Evolutionary conservation across 2,888 invertebrate species (phyloP).

Genomic region (Carcina quercana): DNA sequence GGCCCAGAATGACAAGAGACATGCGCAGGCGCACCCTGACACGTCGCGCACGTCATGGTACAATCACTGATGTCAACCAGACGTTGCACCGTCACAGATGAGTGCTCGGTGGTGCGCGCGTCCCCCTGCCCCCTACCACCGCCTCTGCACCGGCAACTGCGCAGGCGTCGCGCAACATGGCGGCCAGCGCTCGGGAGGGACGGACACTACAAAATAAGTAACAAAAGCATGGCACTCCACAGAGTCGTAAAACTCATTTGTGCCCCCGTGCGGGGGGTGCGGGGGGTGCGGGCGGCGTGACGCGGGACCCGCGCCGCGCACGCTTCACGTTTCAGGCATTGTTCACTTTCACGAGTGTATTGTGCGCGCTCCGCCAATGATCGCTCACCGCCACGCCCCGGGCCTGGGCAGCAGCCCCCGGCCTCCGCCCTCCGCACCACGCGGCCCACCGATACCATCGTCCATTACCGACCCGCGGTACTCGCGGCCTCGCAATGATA

Average conservation of each 20-base stretch:
- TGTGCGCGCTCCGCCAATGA: too few species aligned
- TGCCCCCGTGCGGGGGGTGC: not conserved
- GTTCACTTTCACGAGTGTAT: constrained; percentile 8
- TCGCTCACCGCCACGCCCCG: constrained; percentile 7
- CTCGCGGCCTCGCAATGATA: too few species aligned
- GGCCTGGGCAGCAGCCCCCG: constrained; percentile 1
- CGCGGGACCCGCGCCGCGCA: not conserved
- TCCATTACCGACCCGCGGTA: too few species aligned
- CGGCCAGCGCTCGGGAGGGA: not conserved
- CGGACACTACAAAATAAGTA: too few species aligned
- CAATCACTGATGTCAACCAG: too few species aligned
- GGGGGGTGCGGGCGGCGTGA: not conserved
- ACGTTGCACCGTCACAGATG: too few species aligned
- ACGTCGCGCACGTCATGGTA: too few species aligned
- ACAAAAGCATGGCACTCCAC: too few species aligned
- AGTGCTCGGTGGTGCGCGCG: too few species aligned
- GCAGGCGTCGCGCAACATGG: not conserved
- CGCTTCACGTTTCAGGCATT: constrained; percentile 9
- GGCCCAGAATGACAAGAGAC: too few species aligned
- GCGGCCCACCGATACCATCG: not conserved
- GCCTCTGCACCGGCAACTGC: not conserved
- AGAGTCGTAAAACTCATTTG: too few species aligned
- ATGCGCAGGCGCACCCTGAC: too few species aligned
- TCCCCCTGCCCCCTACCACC: not conserved
- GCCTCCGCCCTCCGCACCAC: not conserved